Percentiles rank a stretch among this genome's conserved stretches.
phyloP scores from a whole-genome alignment of 2,113 vertebrate genomes.

The Trogon melanurus region DNA sequence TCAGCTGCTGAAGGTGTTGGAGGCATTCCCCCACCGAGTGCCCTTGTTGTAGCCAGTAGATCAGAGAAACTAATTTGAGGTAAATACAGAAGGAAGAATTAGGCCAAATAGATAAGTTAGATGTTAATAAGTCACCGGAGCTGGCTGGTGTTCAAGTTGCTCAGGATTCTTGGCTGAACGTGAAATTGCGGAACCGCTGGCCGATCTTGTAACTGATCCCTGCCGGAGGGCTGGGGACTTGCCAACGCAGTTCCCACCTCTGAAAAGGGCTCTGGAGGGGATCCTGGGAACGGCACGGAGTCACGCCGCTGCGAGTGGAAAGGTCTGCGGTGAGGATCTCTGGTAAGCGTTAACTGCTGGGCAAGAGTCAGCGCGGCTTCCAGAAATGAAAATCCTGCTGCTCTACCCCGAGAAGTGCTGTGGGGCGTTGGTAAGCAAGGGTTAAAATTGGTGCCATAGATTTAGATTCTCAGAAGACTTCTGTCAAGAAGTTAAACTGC shows the following conservation, averaged over 20 bases:
- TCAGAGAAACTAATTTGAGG: not conserved
- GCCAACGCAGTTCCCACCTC: not conserved
- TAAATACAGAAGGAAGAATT: not conserved
- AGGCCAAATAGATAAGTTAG: not conserved
- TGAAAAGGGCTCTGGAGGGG: conserved; percentile 3
- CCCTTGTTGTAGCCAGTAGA: not conserved
- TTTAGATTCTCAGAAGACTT: not conserved
- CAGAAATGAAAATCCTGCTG: not conserved
- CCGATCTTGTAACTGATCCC: not conserved
- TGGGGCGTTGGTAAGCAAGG: not conserved
- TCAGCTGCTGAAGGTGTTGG: not conserved
- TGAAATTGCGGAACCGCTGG: not conserved
- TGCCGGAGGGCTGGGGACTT: not conserved
- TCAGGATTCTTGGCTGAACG: too few species aligned
- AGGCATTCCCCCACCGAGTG: not conserved
- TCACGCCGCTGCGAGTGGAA: not conserved
- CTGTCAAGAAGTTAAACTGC: not conserved
- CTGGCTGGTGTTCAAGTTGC: not conserved
- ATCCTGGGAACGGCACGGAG: not conserved
- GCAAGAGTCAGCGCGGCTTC: not conserved
- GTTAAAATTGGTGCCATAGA: not conserved
- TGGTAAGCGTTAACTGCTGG: not conserved
- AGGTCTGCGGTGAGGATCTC: not conserved
- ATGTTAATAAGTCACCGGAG: not conserved
- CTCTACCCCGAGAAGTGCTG: not conserved